Percentiles rank a stretch among this genome's conserved stretches.
Conservation (phyloP, 2,113 vertebrate species). For the Salminus brasiliensis region DNA sequence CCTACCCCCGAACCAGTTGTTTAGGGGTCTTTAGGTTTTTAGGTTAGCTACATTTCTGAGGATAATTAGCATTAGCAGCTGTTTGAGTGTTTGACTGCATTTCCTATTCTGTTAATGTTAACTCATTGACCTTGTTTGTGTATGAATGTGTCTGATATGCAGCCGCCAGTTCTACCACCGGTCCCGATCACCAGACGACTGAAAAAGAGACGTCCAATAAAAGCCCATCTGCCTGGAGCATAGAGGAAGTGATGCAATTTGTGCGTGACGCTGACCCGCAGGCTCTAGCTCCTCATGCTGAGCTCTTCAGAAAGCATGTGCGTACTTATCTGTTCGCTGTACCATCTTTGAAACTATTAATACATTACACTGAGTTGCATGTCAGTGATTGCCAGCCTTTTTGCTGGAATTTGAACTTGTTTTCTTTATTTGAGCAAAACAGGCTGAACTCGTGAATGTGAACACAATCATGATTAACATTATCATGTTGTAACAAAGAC, state of each 20-base stretch:
- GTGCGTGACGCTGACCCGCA: slow-evolving; percentile 90
- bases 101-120: background rate
- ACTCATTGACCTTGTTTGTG: background rate
- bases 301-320: slow-evolving; percentile 95
- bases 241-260: slow-evolving; percentile 93
- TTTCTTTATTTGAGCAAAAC: no score
- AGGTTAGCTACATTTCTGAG: no score
- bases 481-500: no score
- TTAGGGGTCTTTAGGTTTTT: no score
- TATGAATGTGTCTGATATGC: slow-evolving; percentile 41
- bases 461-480: no score
- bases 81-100: background rate
- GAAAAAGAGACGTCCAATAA: slow-evolving; percentile 79
- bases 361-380: no score
- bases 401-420: no score
- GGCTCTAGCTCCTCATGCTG: slow-evolving; percentile 85
- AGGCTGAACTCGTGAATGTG: no score
- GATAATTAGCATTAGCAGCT: background rate
- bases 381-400: no score
- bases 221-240: slow-evolving; percentile 88
- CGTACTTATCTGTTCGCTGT: no score
- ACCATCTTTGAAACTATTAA: no score
- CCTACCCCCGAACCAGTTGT: no score
- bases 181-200: slow-evolving; percentile 81
- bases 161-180: slow-evolving; percentile 90